phyloP scores from a whole-genome alignment of 2,888 invertebrate genomes.

The Lasiommata megera region DNA sequence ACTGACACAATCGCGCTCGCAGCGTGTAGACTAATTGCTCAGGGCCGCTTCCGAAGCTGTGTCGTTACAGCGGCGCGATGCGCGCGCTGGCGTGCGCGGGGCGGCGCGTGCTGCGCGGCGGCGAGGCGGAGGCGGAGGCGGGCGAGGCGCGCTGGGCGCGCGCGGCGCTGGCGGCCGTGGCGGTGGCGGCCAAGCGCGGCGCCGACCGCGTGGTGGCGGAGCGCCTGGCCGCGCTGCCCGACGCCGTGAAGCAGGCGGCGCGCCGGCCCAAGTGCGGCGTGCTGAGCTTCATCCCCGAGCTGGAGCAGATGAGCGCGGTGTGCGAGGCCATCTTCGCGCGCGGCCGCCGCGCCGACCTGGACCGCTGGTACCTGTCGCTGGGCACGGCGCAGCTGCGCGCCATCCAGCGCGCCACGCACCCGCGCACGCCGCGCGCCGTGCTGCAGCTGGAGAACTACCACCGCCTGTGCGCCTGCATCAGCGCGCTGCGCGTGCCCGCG shows the following conservation, averaged over 20 bases:
- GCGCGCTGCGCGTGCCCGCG: slow-evolving; percentile 93
- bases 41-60: no score
- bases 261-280: slow-evolving; percentile 91
- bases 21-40: no score
- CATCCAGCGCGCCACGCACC: slow-evolving; percentile 90
- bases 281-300: slow-evolving; percentile 92
- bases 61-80: slow-evolving; percentile 93
- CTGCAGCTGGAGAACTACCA: slow-evolving; percentile 98
- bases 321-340: slow-evolving; percentile 95
- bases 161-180: slow-evolving; percentile 58
- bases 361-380: slow-evolving; percentile 93
- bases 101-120: slow-evolving; percentile 95
- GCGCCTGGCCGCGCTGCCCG: slow-evolving; percentile 91
- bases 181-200: slow-evolving; percentile 73
- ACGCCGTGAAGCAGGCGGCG: slow-evolving; percentile 73
- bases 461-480: slow-evolving; percentile 92
- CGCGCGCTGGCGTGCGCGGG: slow-evolving; percentile 95
- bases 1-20: no score
- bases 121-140: slow-evolving; percentile 70
- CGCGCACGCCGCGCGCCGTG: slow-evolving; percentile 95
- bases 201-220: slow-evolving; percentile 82
- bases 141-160: slow-evolving; percentile 58
- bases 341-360: slow-evolving; percentile 93
- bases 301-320: slow-evolving; percentile 93
- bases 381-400: slow-evolving; percentile 92